A percentile compares a stretch with the other conserved stretches of the same genome.
Evolutionary conservation across 2,888 invertebrate genomes (phyloP).

Genomic region (Anthoptus insignis): DNA sequence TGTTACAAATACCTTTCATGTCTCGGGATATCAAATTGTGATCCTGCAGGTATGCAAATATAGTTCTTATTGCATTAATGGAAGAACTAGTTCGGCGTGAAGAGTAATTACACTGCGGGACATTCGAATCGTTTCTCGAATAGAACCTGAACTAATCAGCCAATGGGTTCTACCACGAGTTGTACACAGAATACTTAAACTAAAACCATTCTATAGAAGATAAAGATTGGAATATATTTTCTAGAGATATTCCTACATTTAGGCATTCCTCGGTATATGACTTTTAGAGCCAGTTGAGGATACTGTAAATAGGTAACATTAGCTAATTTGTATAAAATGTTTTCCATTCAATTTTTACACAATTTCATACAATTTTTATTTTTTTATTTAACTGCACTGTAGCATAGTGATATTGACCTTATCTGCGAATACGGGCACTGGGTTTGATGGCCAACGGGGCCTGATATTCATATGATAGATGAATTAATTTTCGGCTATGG

Average conservation of each 20-base stretch:
- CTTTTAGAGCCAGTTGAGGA: no score
- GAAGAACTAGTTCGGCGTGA: constrained; percentile 33
- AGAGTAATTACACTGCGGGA: constrained; percentile 39
- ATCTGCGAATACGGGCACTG: no score
- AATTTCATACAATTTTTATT: no score
- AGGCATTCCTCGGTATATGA: no score
- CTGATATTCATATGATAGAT: no score
- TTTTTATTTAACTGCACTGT: no score
- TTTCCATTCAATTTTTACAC: no score
- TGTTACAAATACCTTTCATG: constrained; percentile 58
- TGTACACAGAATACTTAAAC: constrained; percentile 51
- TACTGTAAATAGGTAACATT: no score
- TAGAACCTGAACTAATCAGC: constrained; percentile 65
- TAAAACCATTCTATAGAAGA: constrained; percentile 19
- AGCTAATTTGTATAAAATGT: no score
- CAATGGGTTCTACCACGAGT: constrained; percentile 45
- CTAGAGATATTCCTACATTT: constrained; percentile 18
- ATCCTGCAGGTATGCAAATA: constrained; percentile 27
- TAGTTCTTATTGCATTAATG: constrained; percentile 17
- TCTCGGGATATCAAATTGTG: constrained; percentile 46
- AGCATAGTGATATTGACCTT: no score
- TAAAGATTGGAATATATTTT: constrained; percentile 32
- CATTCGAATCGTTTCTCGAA: constrained; percentile 52
- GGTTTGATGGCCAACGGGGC: no score
- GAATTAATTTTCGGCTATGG: no score